A percentile compares a stretch with the other conserved stretches of the same genome.
Evolutionary conservation across 53 echinoderm and acorn worm genomes (phyloP).

Genomic region (Mesocentrotus franciscanus): DNA sequence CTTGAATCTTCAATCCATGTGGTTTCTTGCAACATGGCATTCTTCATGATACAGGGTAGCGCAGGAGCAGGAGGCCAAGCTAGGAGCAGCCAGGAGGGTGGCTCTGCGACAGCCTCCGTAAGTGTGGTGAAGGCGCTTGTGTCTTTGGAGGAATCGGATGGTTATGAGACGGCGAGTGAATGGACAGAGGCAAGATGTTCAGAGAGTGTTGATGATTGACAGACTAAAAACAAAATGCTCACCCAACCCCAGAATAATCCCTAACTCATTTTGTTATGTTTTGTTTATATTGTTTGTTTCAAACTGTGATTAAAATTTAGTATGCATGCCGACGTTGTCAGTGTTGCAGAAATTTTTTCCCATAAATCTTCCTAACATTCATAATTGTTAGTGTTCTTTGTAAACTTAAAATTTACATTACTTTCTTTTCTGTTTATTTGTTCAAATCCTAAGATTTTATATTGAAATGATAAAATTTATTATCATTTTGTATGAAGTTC

Average conservation of each 20-base stretch:
- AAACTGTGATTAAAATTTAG: not conserved
- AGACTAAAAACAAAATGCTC: not conserved
- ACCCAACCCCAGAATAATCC: not conserved
- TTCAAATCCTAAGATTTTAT: not conserved
- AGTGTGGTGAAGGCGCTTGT: conserved; percentile 27
- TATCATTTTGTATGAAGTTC: not conserved
- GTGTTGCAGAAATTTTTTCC: not conserved
- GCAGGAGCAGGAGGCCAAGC: not conserved
- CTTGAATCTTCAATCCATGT: not conserved
- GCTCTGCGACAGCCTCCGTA: conserved; percentile 29
- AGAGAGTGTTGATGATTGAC: not conserved
- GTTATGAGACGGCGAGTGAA: conserved; percentile 65
- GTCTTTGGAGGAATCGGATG: conserved; percentile 59
- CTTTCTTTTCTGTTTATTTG: not conserved
- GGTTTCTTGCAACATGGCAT: conserved; percentile 4
- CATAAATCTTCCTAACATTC: not conserved
- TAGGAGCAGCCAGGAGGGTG: not conserved
- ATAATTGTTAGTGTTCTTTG: not conserved
- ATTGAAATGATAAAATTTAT: no score
- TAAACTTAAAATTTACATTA: not conserved
- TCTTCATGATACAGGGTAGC: conserved; percentile 25
- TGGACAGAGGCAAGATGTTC: conserved; percentile 64
- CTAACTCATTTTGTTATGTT: conserved; percentile 26
- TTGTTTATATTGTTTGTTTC: not conserved
- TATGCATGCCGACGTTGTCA: not conserved